These are phyloP conservation scores for Megalurothrips usitatus DNA, from an alignment of 2,888 invertebrate species.

Conservation along the genomic window DNA sequence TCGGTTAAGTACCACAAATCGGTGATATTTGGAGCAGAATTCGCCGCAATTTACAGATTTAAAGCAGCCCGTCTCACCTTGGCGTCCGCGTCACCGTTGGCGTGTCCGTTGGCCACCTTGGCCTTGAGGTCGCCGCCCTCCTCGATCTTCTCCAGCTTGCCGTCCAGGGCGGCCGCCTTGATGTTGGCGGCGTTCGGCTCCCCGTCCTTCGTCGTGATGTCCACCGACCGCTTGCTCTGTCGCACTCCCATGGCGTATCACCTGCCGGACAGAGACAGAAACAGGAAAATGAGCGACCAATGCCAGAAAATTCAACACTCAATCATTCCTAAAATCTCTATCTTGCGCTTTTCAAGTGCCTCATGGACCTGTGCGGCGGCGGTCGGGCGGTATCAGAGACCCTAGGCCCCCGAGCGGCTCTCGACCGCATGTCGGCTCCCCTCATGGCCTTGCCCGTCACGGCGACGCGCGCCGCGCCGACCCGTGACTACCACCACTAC, in stretches of 20 bases:
- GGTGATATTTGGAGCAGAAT: too few species aligned
- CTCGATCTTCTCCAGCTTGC: conserved; percentile 70
- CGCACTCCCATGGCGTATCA: conserved; percentile 46
- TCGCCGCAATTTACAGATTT: too few species aligned
- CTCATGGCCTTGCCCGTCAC: too few species aligned
- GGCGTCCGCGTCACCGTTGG: conserved; percentile 39
- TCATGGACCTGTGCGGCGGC: too few species aligned
- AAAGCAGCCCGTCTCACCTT: too few species aligned
- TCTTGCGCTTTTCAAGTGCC: too few species aligned
- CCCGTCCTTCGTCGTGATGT: conserved; percentile 38
- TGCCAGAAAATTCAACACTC: not conserved
- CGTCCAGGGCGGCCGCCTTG: conserved; percentile 46
- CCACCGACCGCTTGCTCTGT: conserved; percentile 39
- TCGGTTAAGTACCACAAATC: too few species aligned
- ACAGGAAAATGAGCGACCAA: not conserved
- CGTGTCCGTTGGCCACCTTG: conserved; percentile 65
- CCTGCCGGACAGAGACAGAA: not conserved
- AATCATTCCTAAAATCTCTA: not conserved
- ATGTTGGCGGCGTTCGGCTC: conserved; percentile 55
- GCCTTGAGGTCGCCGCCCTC: conserved; percentile 60
- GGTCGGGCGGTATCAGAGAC: too few species aligned
- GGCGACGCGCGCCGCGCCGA: too few species aligned
- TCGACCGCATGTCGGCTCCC: too few species aligned
- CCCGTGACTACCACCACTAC: too few species aligned
- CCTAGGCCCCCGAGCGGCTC: too few species aligned